Base-by-base conservation (phyloP, 2,888 invertebrate species). In the Leptopilina drosophilae region DNA sequence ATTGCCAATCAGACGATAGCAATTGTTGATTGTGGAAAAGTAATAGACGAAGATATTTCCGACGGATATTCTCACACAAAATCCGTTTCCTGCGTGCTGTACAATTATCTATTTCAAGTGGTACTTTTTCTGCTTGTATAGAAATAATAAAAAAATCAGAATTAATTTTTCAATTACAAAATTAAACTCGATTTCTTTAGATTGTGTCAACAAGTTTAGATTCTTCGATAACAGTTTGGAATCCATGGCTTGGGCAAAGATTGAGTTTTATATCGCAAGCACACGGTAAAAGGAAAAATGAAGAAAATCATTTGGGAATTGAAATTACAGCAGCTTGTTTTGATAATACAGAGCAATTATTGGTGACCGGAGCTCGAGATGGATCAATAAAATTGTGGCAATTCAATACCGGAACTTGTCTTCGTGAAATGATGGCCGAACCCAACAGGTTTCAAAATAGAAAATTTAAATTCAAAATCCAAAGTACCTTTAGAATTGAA, bases 351-450 rank as follows among this genome's bases (percentile, higher is more conserved):
- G 92, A 94, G 84, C 95, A 96, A 88, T 93, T 96, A 80, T 92
- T 97, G 46, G 91, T 96, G 79, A 97, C 97, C 0, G 97, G 96
- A 1, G 97, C 96, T 0, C 94, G 95, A 76, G 95, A 96, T 90
- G 97, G 97, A 12, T 94, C 95, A 0, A 92, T 97, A 8, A 96
- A 95, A 93, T 93, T 97, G 53, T 97, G 97, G 97, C 96, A 97
- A 91, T 97, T 97, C 88, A 96, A 96, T 88, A 95, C 95, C 40
- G 96, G 96, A 0, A 93, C 94, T 8, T 96, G 96, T 86, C 89
- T 96, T 81, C 92, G 95, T 82, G 94, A 94, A 78, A 94, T 97
- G 94, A 91, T 92, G 46, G 94, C 95, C 26, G 94, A 94, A 83
- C 92, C 93, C 79, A 93, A 94, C 87, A 93, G 93, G 90, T 95